Percentiles rank a stretch among this genome's conserved stretches.
phyloP scores from a whole-genome alignment of 2,113 vertebrate species.

The Gracilinanus agilis region DNA sequence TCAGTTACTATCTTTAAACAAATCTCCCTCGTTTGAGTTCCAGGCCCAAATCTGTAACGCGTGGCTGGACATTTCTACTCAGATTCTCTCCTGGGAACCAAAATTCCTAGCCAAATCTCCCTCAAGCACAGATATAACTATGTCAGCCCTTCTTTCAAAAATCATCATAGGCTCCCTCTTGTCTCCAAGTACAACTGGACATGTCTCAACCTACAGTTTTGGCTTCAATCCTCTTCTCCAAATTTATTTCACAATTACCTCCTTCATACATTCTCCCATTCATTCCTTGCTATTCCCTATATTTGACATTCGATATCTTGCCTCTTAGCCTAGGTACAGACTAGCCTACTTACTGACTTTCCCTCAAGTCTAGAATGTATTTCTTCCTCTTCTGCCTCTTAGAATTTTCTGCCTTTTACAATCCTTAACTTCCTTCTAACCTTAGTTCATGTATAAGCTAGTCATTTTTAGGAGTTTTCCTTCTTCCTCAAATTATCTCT shows the following conservation, averaged over 20 bases:
- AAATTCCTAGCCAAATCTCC: background rate
- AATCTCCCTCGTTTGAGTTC: background rate
- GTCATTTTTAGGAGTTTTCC: background rate
- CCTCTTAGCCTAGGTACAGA: background rate
- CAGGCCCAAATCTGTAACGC: background rate
- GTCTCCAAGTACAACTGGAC: background rate
- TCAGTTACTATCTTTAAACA: background rate
- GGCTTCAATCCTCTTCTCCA: background rate
- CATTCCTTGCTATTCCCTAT: background rate
- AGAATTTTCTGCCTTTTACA: background rate
- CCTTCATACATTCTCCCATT: background rate
- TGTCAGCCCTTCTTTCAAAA: background rate
- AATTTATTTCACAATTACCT: background rate
- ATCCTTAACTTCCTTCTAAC: background rate
- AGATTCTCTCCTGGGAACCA: background rate
- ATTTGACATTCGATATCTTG: background rate
- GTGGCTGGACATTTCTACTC: background rate
- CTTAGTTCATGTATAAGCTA: background rate
- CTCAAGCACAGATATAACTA: background rate
- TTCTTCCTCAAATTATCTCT: background rate
- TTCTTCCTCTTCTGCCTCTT: background rate
- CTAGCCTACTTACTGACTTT: too few species aligned
- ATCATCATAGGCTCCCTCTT: background rate
- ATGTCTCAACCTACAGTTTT: background rate
- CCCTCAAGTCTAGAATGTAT: background rate